phyloP scores from a whole-genome alignment of 2,888 invertebrate genomes.

The Brenthis ino region DNA sequence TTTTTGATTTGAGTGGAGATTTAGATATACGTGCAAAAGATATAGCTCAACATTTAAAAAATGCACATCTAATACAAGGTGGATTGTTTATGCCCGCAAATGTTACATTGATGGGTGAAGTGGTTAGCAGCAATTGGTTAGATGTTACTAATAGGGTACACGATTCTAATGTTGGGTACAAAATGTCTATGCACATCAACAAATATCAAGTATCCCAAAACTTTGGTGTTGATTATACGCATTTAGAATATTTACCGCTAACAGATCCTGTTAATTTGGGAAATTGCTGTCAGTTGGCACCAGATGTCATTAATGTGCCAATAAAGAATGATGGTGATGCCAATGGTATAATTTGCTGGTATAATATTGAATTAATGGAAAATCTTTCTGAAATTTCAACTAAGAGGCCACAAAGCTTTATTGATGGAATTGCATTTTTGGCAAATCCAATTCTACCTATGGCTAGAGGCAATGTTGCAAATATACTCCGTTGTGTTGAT shows the following conservation, averaged over 20 bases:
- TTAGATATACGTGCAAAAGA: slow-evolving; percentile 65
- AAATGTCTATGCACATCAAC: slow-evolving; percentile 81
- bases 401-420: slow-evolving; percentile 64
- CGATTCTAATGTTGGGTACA: slow-evolving; percentile 80
- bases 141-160: slow-evolving; percentile 81
- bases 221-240: slow-evolving; percentile 71
- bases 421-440: slow-evolving; percentile 75
- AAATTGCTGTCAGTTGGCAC: slow-evolving; percentile 42
- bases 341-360: slow-evolving; percentile 82
- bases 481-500: slow-evolving; percentile 59
- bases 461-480: slow-evolving; percentile 52
- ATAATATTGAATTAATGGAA: slow-evolving; percentile 70
- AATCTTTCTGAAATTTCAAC: slow-evolving; percentile 66
- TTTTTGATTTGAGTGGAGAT: slow-evolving; percentile 82
- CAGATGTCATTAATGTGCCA: slow-evolving; percentile 51
- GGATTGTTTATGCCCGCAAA: slow-evolving; percentile 79
- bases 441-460: slow-evolving; percentile 59
- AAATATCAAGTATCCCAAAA: slow-evolving; percentile 83
- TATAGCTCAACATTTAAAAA: slow-evolving; percentile 54
- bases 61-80: slow-evolving; percentile 61
- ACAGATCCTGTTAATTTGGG: slow-evolving; percentile 60
- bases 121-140: slow-evolving; percentile 84
- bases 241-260: slow-evolving; percentile 65
- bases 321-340: slow-evolving; percentile 64
- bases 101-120: slow-evolving; percentile 77